These are phyloP conservation scores for Tragulus kanchil DNA, from an alignment of 2,113 vertebrate genomes.

Conservation along the genomic window DNA sequence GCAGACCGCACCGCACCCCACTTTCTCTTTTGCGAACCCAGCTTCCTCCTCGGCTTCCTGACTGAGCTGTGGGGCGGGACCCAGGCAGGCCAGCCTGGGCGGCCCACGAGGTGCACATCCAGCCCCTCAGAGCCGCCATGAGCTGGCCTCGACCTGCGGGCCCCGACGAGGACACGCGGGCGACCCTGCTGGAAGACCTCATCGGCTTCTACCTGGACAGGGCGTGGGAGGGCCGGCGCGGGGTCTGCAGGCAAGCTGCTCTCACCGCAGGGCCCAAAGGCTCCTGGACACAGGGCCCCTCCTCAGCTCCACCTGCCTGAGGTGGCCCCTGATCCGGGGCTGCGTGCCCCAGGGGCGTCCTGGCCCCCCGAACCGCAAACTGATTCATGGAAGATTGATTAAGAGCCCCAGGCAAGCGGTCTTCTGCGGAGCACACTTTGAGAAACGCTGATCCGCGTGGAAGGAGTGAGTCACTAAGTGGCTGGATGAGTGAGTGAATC, in stretches of 20 bases:
- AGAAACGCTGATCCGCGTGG: background rate
- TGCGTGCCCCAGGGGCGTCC: background rate
- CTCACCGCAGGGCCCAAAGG: constrained; percentile 58
- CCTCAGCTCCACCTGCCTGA: background rate
- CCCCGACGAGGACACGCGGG: background rate
- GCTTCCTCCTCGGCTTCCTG: constrained; percentile 33
- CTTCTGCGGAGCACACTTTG: background rate
- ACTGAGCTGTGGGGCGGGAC: background rate
- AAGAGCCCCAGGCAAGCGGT: background rate
- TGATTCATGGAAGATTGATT: constrained; percentile 64
- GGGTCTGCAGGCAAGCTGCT: constrained; percentile 59
- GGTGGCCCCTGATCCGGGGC: background rate
- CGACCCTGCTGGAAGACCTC: constrained; percentile 56
- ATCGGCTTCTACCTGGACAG: constrained; percentile 57
- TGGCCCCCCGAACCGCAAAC: background rate
- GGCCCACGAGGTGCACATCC: background rate
- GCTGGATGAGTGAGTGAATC: background rate
- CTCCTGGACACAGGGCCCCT: background rate
- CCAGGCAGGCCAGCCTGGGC: background rate
- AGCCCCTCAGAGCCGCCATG: constrained; percentile 26
- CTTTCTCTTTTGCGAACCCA: background rate
- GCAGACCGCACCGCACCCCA: rapidly evolving
- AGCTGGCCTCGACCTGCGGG: background rate
- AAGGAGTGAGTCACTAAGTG: background rate
- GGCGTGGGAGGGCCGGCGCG: constrained; percentile 52